These are phyloP conservation scores for Vannuccia rotundouncinata DNA, from an alignment of 2,888 invertebrate genomes.

Conservation along the genomic window DNA sequence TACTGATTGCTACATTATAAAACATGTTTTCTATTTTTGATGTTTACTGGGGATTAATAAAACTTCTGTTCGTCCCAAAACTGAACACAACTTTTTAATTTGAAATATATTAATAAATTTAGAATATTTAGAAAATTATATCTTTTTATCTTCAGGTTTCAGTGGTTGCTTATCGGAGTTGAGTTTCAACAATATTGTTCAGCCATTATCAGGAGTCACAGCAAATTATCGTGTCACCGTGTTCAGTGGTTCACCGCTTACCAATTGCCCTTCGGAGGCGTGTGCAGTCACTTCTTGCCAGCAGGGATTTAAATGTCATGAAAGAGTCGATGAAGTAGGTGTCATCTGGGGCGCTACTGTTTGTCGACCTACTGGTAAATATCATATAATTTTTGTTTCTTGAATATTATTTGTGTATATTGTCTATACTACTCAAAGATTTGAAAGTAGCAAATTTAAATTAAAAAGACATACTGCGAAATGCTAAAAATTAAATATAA, in stretches of 20 bases:
- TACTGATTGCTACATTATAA: too few relatives aligned
- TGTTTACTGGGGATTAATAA: too few relatives aligned
- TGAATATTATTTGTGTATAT: not conserved
- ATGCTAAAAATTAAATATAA: not conserved
- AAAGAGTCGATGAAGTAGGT: not conserved
- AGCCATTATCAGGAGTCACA: slow-evolving; percentile 17
- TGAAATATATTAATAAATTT: not conserved
- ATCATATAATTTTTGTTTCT: not conserved
- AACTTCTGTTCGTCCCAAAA: too few relatives aligned
- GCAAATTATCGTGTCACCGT: slow-evolving; percentile 9
- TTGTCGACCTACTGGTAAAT: not conserved
- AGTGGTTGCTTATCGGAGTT: slow-evolving; percentile 29
- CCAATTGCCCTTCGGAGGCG: not conserved
- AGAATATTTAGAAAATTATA: not conserved
- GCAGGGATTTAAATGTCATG: not conserved
- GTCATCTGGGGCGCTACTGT: not conserved
- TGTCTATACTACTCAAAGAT: not conserved
- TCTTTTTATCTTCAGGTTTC: not conserved
- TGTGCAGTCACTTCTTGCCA: not conserved
- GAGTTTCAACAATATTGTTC: not conserved
- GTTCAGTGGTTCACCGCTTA: not conserved
- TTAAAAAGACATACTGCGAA: not conserved
- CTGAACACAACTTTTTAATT: not conserved
- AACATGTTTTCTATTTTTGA: too few relatives aligned
- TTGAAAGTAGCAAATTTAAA: not conserved